Conservation (phyloP, 2,797 vertebrate species). For the Malurus leucopterus region DNA sequence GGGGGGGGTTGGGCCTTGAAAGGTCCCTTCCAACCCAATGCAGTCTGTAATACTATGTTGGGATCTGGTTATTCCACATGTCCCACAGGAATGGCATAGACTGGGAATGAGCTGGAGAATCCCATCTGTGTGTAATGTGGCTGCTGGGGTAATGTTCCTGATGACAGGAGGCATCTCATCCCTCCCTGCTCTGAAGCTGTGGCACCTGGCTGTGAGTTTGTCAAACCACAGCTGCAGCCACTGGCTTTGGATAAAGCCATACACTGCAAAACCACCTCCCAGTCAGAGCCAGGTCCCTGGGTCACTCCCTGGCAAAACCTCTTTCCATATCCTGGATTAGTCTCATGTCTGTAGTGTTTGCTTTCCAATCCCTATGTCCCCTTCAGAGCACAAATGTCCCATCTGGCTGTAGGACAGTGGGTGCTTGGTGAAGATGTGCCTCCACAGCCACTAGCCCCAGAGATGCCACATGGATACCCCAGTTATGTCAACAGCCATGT, state of each 20-base stretch:
- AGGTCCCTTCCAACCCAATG: background rate
- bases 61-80: background rate
- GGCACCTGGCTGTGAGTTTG: background rate
- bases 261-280: background rate
- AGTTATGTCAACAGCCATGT: accelerated
- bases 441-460: background rate
- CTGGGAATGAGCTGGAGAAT: background rate
- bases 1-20: background rate
- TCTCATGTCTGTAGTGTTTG: background rate
- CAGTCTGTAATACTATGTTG: background rate
- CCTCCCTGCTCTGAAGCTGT: background rate
- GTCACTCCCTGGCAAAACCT: background rate
- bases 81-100: background rate
- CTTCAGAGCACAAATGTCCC: background rate
- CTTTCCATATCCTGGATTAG: background rate
- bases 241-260: accelerated
- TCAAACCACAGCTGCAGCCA: background rate
- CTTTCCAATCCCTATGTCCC: background rate
- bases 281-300: accelerated
- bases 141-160: background rate
- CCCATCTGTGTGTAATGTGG: accelerated
- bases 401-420: background rate
- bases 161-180: background rate
- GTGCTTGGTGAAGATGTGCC: background rate
- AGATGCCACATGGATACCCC: too few species aligned